Base-by-base conservation (phyloP, 1,140 invertebrate species). In the Pachypsylla venusta region DNA sequence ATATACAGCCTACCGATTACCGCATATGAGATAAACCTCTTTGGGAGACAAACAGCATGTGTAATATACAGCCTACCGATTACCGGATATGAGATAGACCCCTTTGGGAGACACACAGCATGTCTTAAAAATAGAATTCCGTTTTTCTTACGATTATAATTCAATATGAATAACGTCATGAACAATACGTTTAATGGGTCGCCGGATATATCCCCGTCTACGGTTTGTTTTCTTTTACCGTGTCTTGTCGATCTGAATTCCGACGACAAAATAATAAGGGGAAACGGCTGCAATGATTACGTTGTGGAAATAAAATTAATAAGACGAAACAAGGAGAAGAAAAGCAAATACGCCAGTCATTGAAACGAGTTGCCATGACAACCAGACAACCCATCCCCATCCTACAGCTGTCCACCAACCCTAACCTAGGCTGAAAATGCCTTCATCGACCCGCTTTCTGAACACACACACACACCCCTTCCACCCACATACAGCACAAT, bases 371-470 rank as follows among this genome's bases (percentile, higher is more conserved):
- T 48, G 42, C 16, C n/a, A 48, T 48, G 42, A 22, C 22, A 48
- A 48, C 42, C 42, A 48, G 42, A 48, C 42, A 22, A 19, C 42
- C 42, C 22, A 4, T 48, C 3, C 30, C n/a, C 7, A 7, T n/a
- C 30, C 30, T n/a, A 35, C 30, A 10, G n/a, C n/a, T n/a, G n/a
- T 22, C 42, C 42, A 7, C 16, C 42, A 48, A 48, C 42, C 42
- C 42, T 48, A 48, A 48, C 42, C 42, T 48, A 48, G 42, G 42
- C n/a, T n/a, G n/a, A n/a, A n/a, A n/a, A n/a, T n/a, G n/a, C n/a
- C 42, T 48, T 48, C 42, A 48, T 48, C 42, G 42, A 48, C 42
- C 42, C 42, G 16, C 30, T 7, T n/a, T 35, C 7, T 35, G 22
- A 48, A n/a, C 16, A n/a, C 42, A 10, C 16, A n/a, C 42, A n/a